Evolutionary conservation across 1,140 invertebrate species (phyloP).

Genomic region (Harpegnathos saltator): DNA sequence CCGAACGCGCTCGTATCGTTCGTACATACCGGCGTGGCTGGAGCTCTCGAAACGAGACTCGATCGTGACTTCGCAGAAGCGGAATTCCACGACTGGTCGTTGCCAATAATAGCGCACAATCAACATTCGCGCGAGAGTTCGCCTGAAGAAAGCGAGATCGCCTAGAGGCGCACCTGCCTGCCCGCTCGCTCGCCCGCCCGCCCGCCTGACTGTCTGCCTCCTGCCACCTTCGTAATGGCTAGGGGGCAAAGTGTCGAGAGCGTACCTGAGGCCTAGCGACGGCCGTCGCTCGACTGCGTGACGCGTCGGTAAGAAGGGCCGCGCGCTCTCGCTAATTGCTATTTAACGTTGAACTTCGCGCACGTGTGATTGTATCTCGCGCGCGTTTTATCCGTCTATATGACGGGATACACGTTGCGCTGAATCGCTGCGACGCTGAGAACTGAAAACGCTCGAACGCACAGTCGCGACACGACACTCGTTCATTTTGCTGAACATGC

Average conservation of each 20-base stretch:
- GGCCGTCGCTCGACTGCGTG: conserved; percentile 77
- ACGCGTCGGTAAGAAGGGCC: neutral
- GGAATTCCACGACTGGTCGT: conserved; percentile 57
- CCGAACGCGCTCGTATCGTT: neutral
- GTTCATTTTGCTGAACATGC: too few species aligned
- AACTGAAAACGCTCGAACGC: too few species aligned
- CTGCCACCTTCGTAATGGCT: conserved; percentile 66
- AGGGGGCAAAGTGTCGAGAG: neutral
- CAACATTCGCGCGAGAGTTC: conserved; percentile 50
- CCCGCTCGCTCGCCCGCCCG: conserved; percentile 53
- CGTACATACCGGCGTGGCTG: too few species aligned
- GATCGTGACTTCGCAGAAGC: conserved; percentile 43
- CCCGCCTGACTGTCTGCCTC: conserved; percentile 63
- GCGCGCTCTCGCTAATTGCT: neutral
- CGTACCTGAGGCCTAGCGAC: conserved; percentile 65
- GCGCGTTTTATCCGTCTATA: neutral
- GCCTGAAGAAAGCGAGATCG: conserved; percentile 31
- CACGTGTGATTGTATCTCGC: neutral
- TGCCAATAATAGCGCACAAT: conserved; percentile 60
- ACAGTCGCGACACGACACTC: too few species aligned
- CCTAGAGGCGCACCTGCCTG: conserved; percentile 65
- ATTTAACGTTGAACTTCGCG: neutral
- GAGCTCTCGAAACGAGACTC: conserved; percentile 22
- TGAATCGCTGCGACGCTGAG: too few species aligned
- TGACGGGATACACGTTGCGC: too few species aligned